Evolutionary conservation across 1,140 invertebrate genomes (phyloP), one percentile per base, ranked within the genome.

Genomic region (Pseudomyrmex concolor): DNA sequence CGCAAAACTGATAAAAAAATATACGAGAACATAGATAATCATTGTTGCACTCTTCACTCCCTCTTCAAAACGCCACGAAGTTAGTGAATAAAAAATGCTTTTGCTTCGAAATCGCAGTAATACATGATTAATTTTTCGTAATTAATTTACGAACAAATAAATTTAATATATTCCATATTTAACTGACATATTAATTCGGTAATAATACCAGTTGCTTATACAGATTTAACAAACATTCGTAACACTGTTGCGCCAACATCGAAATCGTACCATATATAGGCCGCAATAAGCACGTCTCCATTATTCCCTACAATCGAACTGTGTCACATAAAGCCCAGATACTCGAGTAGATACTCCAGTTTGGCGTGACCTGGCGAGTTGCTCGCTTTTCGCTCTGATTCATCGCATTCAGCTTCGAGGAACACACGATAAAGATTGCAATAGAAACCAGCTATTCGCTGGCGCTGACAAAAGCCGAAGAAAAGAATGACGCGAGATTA

Each of bases 401-500:
- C 76, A 60, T 70, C 50, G 74, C 77, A 73, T 89, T 85, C 73
- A 89, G 82, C 81, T 66, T 54, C 15, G 59, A 81, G 87, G 72
- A 86, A 89, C 81, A 84, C 73, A 81, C 63, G 87, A 89, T 88
- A 83, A 82, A 84, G 83, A 64, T 83, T 85, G 84, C 57, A 72
- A 73, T 83, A 55, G 77, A 43, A 34, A 71, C 74, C n/a, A 57
- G 70, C 70, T 60, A 76, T 81, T 63, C 57, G 76, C 60, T 7
- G 5, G 55, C 62, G 48, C 51, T 86, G 67, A 87, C 86, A 86
- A 86, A 77, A 50, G 76, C 76, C 54, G n/a, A 5, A 7, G 19
- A 60, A 80, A 80, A 59, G 76, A 80, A 71, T 80, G 66, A 70
- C 66, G 15, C 48, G 34, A 70, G 76, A 80, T 71, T 71, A 66